Evolutionary conservation across 2,888 invertebrate species (phyloP).

Genomic region (Volucella bombylans): DNA sequence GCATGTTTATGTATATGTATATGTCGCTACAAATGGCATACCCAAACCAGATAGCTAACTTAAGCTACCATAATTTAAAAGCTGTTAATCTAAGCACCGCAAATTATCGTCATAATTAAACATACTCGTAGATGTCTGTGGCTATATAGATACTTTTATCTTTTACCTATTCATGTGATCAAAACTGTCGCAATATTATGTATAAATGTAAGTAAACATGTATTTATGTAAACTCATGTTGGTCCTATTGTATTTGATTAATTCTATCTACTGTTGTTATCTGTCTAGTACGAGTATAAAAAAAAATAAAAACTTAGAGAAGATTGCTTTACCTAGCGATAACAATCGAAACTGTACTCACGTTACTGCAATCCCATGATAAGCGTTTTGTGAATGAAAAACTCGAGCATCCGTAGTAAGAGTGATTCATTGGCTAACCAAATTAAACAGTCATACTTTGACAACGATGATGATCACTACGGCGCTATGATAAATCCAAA

Average conservation of each 20-base stretch:
- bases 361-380: conserved; percentile 38
- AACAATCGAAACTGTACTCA: conserved; percentile 12
- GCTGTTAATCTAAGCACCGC: too few relatives aligned
- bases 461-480: conserved; percentile 15
- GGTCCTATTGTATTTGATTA: conserved; percentile 26
- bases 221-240: neutral
- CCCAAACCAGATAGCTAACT: too few relatives aligned
- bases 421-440: conserved; percentile 55
- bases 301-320: conserved; percentile 15
- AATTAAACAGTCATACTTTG: conserved; percentile 49
- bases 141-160: neutral
- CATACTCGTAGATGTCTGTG: too few relatives aligned
- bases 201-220: neutral
- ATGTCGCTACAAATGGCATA: too few relatives aligned
- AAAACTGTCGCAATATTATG: conserved; percentile 1
- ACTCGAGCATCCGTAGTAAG: conserved; percentile 51
- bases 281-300: conserved; percentile 12
- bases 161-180: neutral
- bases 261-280: neutral
- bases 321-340: conserved; percentile 42
- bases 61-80: too few relatives aligned
- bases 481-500: conserved; percentile 10
- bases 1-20: too few relatives aligned
- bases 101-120: too few relatives aligned
- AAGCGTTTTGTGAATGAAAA: conserved; percentile 62